Percentiles rank a stretch among this genome's conserved stretches.
Conservation (phyloP, 1,140 invertebrate species). For the Mya arenaria region DNA sequence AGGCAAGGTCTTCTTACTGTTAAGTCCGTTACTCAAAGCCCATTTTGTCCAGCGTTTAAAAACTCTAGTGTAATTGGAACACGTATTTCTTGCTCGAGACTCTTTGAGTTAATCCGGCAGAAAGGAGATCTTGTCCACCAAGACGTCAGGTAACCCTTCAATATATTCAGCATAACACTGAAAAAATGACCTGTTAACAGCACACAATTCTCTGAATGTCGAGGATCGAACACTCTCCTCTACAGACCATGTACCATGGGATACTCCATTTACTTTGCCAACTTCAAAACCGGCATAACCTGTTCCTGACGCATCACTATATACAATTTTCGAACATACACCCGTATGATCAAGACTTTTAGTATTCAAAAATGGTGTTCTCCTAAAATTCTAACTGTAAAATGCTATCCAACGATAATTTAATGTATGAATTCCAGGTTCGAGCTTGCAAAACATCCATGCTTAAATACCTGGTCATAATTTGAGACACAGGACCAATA, state of each 20-base stretch:
- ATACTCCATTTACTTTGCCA: slow-evolving; percentile 23
- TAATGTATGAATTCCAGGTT: slow-evolving; percentile 20
- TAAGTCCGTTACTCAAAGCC: too few relatives aligned
- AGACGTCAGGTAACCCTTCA: slow-evolving; percentile 29
- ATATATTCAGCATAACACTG: slow-evolving; percentile 18
- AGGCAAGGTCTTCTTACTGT: slow-evolving; percentile 32
- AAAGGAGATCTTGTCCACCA: slow-evolving; percentile 26
- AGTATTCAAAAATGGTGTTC: neutral
- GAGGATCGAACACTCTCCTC: slow-evolving; percentile 2
- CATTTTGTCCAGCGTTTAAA: too few relatives aligned
- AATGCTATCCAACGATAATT: neutral
- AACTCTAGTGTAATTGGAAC: slow-evolving; percentile 15
- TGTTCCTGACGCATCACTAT: slow-evolving; percentile 10
- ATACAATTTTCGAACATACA: slow-evolving; percentile 3
- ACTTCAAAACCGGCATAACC: slow-evolving; percentile 36
- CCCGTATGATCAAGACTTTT: neutral
- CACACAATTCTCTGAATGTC: slow-evolving; percentile 7
- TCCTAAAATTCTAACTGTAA: slow-evolving; percentile 12
- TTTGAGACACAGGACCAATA: slow-evolving; percentile 24
- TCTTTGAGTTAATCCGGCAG: slow-evolving; percentile 19
- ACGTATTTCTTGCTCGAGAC: slow-evolving; percentile 19
- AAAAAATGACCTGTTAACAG: slow-evolving; percentile 11
- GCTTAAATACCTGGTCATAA: slow-evolving; percentile 18
- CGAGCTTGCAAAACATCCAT: slow-evolving; percentile 23
- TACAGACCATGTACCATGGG: slow-evolving; percentile 17